These are phyloP conservation scores for Sebastes kiyomatsui DNA, from an alignment of 2,797 vertebrate species.

Conservation along the genomic window DNA sequence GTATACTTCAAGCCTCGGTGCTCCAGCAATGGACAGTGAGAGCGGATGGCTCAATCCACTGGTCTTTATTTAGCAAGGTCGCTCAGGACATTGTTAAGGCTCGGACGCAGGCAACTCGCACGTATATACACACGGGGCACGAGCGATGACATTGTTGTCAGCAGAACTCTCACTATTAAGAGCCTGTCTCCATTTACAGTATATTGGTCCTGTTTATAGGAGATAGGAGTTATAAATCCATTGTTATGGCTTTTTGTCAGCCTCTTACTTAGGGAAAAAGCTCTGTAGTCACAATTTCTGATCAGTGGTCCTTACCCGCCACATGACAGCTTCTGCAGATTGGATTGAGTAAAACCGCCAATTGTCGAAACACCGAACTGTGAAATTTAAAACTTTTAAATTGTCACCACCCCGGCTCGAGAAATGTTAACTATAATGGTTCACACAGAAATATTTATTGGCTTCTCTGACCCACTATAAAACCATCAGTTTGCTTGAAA, in stretches of 20 bases:
- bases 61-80: constrained; percentile 78
- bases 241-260: constrained; percentile 49
- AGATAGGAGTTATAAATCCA: constrained; percentile 66
- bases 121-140: constrained; percentile 7
- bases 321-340: constrained; percentile 29
- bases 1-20: constrained; percentile 79
- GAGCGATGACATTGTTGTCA: constrained; percentile 47
- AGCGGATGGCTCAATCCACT: constrained; percentile 64
- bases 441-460: constrained; percentile 37
- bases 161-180: constrained; percentile 59
- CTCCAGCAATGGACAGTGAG: constrained; percentile 65
- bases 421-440: constrained; percentile 31
- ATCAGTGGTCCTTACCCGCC: constrained; percentile 17
- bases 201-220: constrained; percentile 68
- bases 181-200: constrained; percentile 63
- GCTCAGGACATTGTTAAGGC: constrained; percentile 60
- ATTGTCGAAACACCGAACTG: constrained; percentile 27
- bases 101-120: constrained; percentile 43
- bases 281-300: constrained; percentile 40
- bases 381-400: constrained; percentile 54
- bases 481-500: constrained; percentile 44
- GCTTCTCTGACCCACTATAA: constrained; percentile 46
- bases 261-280: constrained; percentile 45
- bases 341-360: constrained; percentile 45
- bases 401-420: not conserved